These are phyloP conservation scores for Macaria notata DNA, from an alignment of 2,888 invertebrate species.

Conservation along the genomic window DNA sequence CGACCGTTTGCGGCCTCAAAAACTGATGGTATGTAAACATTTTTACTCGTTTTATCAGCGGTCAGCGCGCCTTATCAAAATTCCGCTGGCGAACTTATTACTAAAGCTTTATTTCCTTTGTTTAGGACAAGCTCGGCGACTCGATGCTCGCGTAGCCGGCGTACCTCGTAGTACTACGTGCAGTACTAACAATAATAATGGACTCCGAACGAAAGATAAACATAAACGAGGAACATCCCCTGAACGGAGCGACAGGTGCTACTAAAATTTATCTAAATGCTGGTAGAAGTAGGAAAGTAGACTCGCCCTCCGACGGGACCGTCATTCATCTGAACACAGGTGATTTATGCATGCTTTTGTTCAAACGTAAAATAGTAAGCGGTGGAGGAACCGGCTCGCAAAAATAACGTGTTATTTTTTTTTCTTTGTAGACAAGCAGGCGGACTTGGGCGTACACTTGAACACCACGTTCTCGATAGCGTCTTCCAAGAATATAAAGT, in stretches of 20 bases:
- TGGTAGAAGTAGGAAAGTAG: conserved; percentile 63
- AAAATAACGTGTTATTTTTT: conserved; percentile 36
- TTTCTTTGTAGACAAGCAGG: conserved; percentile 62
- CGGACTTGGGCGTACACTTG: conserved; percentile 74
- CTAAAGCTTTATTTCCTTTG: conserved; percentile 71
- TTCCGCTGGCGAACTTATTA: conserved; percentile 64
- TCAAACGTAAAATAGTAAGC: not conserved
- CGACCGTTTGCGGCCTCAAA: conserved; percentile 4
- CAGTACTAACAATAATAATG: conserved; percentile 53
- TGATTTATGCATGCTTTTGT: conserved; percentile 42
- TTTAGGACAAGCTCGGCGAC: conserved; percentile 70
- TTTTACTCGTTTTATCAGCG: conserved; percentile 56
- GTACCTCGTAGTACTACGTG: conserved; percentile 41
- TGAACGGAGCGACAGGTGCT: conserved; percentile 64
- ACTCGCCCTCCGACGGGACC: conserved; percentile 61
- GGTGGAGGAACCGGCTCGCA: not conserved
- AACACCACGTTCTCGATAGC: conserved; percentile 75
- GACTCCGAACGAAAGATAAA: conserved; percentile 69
- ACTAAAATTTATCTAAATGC: conserved; percentile 75
- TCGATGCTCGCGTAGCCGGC: conserved; percentile 51
- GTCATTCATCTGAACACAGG: conserved; percentile 75
- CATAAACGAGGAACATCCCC: conserved; percentile 67
- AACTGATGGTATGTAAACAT: conserved; percentile 46
- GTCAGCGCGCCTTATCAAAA: conserved; percentile 52
- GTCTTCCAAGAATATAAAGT: conserved; percentile 77